Evolutionary conservation across 1,140 invertebrate species (phyloP), one percentile per base, ranked within the genome.

Genomic region (Tenebrio molitor): DNA sequence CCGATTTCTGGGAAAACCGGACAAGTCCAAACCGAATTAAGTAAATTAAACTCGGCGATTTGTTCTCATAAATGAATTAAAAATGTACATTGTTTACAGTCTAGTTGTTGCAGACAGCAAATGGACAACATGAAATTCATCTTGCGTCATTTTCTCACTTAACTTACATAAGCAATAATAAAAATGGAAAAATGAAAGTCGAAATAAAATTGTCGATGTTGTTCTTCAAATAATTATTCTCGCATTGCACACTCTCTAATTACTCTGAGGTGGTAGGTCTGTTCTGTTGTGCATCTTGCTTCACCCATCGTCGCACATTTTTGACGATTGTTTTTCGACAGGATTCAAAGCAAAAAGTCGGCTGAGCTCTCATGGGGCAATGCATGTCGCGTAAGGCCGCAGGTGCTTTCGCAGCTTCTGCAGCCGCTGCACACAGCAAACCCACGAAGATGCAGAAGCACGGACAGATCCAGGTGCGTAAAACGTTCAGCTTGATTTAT

Each of bases 311-410:
- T 33, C 29, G 29, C 8, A 33, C 3, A 33, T 33, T 33, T 33
- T 4, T 33, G 29, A 3, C 29, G 29, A 39, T 39, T 39, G 29
- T 10, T 25, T 29, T 58, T 58, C 14, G 23, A 4, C 50, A 58
- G 50, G 50, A 29, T 29, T 58, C 50, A 14, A 58, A 25, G 23
- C 6, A 33, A n/a, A 29, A 10, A 21, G 2, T 58, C 8, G 21
- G 39, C 10, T 29, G 12, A 36, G 14, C 14, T 74, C 75, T 68
- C 75, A 79, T 79, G 78, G 78, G 78, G 64, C 78, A 79, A 79
- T 79, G 78, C 65, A 75, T 78, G 76, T 79, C 78, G 23, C 78
- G 76, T 74, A 79, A 79, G 74, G 78, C 78, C 44, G 78, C 78
- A 53, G 76, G 78, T 33, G 78, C 78, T 64, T 78, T 79, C 33